These are phyloP conservation scores for Vulpes vulpes DNA, from an alignment of 2,113 vertebrate species.

Conservation along the genomic window DNA sequence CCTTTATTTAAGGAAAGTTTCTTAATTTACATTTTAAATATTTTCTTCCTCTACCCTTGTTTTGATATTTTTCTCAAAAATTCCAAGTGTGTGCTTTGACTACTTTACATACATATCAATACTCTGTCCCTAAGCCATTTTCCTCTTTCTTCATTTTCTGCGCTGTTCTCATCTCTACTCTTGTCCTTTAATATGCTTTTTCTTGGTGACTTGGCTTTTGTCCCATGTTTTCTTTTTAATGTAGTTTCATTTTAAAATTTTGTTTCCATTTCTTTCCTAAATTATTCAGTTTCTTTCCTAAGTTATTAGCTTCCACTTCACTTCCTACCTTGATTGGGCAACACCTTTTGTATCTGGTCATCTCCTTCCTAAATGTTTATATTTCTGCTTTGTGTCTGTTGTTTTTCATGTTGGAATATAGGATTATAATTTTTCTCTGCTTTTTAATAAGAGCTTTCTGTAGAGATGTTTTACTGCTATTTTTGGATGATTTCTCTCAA, in stretches of 20 bases:
- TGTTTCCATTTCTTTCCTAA: conserved; percentile 19
- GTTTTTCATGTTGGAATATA: neutral
- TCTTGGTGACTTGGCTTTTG: neutral
- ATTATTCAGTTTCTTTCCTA: neutral
- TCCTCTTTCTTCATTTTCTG: neutral
- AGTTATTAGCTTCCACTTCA: neutral
- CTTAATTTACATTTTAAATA: neutral
- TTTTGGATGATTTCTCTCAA: neutral
- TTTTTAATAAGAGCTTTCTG: neutral
- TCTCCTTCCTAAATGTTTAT: neutral
- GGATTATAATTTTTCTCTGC: neutral
- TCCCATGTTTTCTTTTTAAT: neutral
- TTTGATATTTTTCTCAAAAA: neutral
- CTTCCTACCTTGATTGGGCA: neutral
- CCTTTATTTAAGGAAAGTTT: neutral
- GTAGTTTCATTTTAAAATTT: neutral
- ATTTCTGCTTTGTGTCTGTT: neutral
- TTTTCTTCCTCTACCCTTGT: neutral
- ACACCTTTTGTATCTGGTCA: neutral
- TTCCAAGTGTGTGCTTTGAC: neutral
- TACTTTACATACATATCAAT: conserved; percentile 2
- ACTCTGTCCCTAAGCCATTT: neutral
- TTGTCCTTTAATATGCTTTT: neutral
- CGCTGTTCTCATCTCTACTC: neutral
- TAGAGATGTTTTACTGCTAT: neutral